Evolutionary conservation across 2,888 invertebrate genomes (phyloP), one percentile per base, ranked within the genome.

Genomic region (Pyrocoelia pectoralis): DNA sequence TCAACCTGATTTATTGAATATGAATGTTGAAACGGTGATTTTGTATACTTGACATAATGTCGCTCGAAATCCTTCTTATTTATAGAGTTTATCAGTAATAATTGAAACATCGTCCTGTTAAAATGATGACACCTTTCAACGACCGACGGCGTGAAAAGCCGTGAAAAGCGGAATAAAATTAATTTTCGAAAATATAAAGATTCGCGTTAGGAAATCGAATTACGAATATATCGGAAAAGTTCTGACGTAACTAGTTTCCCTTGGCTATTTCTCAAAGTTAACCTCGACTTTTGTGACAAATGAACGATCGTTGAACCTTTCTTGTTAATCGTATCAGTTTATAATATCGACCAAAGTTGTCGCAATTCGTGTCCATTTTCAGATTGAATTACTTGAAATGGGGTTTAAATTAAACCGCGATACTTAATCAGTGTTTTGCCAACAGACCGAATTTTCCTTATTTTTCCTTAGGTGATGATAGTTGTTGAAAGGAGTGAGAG

Each of bases 231-330:
- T 46, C 15, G 46, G 18, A 46, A 46, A 46, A 17, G 46, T 46
- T 15, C 18, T 18, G 15, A 46, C 15, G 17, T 17, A 46, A 46
- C n/a, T 17, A 51, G 29, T 29, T 29, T 29, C 28, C 13, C 28
- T 51, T 13, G 10, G 13, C 13, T 49, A 57, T 57, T 57, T 57
- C 41, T 50, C 56, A 57, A 49, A 40, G 56, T 51, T 57, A 57
- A 50, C 56, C 50, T 57, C 50, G 18, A 41, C 56, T 50, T 51
- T 50, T 49, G 33, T 51, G 50, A 49, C 49, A 57, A 40, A 57
- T 57, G 56, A 57, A 18, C 56, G 56, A 57, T 51, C 56, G 56
- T 57, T 57, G 50, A 57, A 57, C 56, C 56, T 57, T 49, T 57
- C 41, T 19, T 50, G 53, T 56, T 38, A 57, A 57, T 51, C 41